A percentile compares a stretch with the other conserved stretches of the same genome.
Evolutionary conservation across 2,888 invertebrate genomes (phyloP).

Genomic region (Troides helena): DNA sequence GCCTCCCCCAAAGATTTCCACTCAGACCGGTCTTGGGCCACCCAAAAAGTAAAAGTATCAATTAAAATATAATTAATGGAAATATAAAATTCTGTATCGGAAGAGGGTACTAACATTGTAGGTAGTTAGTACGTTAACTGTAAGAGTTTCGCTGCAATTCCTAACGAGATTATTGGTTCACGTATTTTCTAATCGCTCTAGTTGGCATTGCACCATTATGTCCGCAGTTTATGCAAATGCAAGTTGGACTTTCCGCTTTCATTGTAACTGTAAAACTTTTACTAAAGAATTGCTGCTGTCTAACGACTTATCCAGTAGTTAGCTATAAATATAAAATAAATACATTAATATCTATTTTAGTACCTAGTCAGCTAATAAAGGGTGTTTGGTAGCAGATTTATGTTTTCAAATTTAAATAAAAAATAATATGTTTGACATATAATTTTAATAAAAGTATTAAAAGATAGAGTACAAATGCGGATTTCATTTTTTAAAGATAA

Average conservation of each 20-base stretch:
- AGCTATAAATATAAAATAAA: neutral
- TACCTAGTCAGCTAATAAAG: neutral
- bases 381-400: too few species aligned
- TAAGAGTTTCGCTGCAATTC: conserved; percentile 29
- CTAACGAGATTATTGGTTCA: conserved; percentile 28
- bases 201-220: conserved; percentile 17
- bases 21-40: too few species aligned
- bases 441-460: too few species aligned
- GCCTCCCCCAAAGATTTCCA: too few species aligned
- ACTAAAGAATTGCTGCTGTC: conserved; percentile 12
- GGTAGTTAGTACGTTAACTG: conserved; percentile 22
- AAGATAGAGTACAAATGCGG: too few species aligned
- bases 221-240: conserved; percentile 27
- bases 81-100: neutral
- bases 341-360: neutral
- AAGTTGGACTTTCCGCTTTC: conserved; percentile 11
- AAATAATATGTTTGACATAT: too few species aligned
- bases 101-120: conserved; percentile 25
- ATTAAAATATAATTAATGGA: neutral
- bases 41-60: neutral
- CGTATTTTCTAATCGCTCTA: conserved; percentile 20
- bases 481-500: too few species aligned
- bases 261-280: conserved; percentile 16
- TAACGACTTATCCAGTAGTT: neutral
- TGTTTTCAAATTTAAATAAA: too few species aligned